These are phyloP conservation scores for Oscheius sp. DNA, from an alignment of 2,888 invertebrate genomes.

Conservation along the genomic window DNA sequence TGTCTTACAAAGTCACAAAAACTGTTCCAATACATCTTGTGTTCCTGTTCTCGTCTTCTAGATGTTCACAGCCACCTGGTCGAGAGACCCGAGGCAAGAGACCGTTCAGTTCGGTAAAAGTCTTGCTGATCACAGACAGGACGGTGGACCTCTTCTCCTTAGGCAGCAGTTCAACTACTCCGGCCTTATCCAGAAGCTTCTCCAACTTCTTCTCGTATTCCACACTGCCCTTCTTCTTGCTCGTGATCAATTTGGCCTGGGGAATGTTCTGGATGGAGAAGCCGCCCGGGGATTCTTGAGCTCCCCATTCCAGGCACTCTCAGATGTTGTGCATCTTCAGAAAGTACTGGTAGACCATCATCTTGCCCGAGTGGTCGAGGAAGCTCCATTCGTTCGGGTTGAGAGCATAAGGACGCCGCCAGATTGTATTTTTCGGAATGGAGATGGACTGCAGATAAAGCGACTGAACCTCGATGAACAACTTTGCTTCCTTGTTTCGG, in stretches of 20 bases:
- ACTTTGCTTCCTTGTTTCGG: too few relatives aligned
- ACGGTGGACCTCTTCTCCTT: conserved; percentile 2
- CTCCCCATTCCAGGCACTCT: conserved; percentile 11
- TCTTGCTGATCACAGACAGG: too few relatives aligned
- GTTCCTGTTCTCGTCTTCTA: not conserved
- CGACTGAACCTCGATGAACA: too few relatives aligned
- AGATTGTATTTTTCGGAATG: too few relatives aligned
- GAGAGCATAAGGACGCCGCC: too few relatives aligned
- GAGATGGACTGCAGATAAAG: too few relatives aligned
- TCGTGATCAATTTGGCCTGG: not conserved
- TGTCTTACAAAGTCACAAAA: conserved; percentile 12
- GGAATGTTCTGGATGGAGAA: conserved; percentile 15
- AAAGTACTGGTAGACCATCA: conserved; percentile 1
- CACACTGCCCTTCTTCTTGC: not conserved
- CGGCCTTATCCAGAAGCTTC: not conserved
- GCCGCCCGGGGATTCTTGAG: conserved; percentile 4
- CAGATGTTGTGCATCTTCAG: conserved; percentile 11
- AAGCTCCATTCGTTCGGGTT: not conserved
- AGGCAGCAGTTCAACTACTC: not conserved
- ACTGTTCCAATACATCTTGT: not conserved
- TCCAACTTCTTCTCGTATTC: not conserved
- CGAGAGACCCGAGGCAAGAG: too few relatives aligned
- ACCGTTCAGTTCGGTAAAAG: too few relatives aligned
- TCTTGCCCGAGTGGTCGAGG: not conserved
- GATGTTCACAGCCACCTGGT: not conserved